Base-by-base conservation (phyloP, 1,140 invertebrate genomes). In the Tachypleus tridentatus region DNA sequence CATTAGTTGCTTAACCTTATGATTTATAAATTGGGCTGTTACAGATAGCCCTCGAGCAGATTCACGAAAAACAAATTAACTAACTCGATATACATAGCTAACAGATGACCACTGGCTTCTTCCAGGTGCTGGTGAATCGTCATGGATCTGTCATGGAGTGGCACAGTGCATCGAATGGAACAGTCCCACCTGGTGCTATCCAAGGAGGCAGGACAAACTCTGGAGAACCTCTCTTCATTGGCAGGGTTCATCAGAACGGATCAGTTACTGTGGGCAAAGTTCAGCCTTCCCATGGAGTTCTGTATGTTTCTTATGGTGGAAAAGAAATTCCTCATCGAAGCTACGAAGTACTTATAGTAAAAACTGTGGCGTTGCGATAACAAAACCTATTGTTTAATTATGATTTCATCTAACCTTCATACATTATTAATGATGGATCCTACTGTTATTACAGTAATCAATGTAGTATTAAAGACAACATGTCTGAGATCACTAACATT, bases 91-190 rank as follows among this genome's bases (percentile, higher is more conserved):
- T 29, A 29, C 29, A 29, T 1, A 29, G 29, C 29, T 29, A 29
- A 29, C 29, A 29, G 29, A 29, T 29, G 29, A 29, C 29, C 29
- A 29, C 29, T 29, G 29, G 29, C 59, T 60, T 6, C 50, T 47
- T 47, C 3, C 53, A 69, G 67, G 67, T 69, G 8, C 49, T 69
- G 49, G 11, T 49, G 53, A 64, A 60, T 11, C 70, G 65, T 4
- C 57, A 58, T 29, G 61, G 63, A 50, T 54, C 60, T 29, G 48
- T 5, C 11, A 56, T 69, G 29, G 64, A 64, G 9, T 93, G 90
- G 90, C 83, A 85, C 4, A 78, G 83, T 6, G 82, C 82, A 4
- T 72, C 77, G n/a, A 81, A 78, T 5, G 86, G 87, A 0, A 78
- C 82, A 64, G 74, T 90, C 3, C 87, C 89, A 0, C 82, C 87